Evolutionary conservation across 2,797 vertebrate genomes (phyloP).

Genomic region (Enoplosus armatus): DNA sequence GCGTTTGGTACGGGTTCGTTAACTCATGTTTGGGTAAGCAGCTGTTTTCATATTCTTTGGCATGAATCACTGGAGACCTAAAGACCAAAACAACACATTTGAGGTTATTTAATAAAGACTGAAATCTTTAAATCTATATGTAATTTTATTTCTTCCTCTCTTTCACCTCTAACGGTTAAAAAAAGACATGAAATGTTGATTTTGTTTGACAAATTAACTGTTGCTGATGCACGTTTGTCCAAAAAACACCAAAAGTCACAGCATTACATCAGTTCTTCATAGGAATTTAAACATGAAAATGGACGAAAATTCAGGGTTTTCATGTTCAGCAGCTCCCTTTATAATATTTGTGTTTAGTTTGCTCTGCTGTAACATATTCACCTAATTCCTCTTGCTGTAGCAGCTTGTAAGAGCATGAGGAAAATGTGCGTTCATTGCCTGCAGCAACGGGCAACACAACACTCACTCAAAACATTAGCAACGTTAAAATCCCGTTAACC

Average conservation of each 20-base stretch:
- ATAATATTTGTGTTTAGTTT: not conserved
- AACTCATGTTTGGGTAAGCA: constrained; percentile 87
- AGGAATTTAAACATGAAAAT: not conserved
- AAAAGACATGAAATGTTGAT: not conserved
- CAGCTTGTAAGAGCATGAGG: not conserved
- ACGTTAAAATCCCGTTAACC: constrained; percentile 18
- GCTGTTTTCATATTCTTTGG: not conserved
- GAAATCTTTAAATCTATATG: no score
- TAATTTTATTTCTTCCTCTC: not conserved
- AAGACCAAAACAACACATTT: not conserved
- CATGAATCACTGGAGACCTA: not conserved
- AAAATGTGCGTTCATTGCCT: not conserved
- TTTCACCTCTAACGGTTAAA: not conserved
- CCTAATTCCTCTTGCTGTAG: not conserved
- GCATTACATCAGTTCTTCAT: not conserved
- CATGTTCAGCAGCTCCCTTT: not conserved
- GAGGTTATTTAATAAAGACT: not conserved
- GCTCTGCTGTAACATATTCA: not conserved
- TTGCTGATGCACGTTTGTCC: not conserved
- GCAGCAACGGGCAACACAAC: not conserved
- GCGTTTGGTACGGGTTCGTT: constrained; percentile 89
- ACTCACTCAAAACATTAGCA: not conserved
- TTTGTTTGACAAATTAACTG: not conserved
- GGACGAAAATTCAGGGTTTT: not conserved
- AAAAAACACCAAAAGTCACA: not conserved